Base-by-base conservation (phyloP, 2,888 invertebrate species). In the Caenorhabditis drosophilae region DNA sequence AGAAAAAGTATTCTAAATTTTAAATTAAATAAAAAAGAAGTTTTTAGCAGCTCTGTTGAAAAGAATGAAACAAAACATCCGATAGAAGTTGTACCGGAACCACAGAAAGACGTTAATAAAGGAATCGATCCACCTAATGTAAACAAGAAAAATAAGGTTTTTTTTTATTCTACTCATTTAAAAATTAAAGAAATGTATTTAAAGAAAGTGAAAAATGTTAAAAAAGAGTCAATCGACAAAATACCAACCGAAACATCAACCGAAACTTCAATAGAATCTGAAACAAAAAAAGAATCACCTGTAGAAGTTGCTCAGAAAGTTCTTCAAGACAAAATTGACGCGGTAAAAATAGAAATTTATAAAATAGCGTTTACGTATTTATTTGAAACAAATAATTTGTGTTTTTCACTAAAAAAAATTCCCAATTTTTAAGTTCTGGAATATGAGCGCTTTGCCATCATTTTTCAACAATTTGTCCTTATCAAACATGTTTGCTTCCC, bases 401-500 rank as follows among this genome's bases (percentile, higher is more conserved):
- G n/a, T n/a, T n/a, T n/a, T n/a, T n/a, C n/a, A n/a, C n/a, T n/a
- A n/a, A n/a, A n/a, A n/a, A n/a, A 3, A 22, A 40, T 6, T 6
- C 6, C 6, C 20, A 20, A 3, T 6, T 20, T 53, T 62, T n/a
- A 26, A 62, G 62, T 27, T 64, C 7, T 58, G 54, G 64, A 51
- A 49, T 22, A 64, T 64, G 58, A 54, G 58, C 2, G 47, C 58
- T 7, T 35, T 64, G 23, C 26, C 64, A n/a, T 56, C 66, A n/a
- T 44, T 56, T 44, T 52, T 60, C 23, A 56, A 59, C 0, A 50
- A 47, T 2, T 55, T 60, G 22, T 60, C 60, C 6, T 20, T 67
- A 1, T 56, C 55, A 4, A 25, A 27, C n/a, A 48, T 66, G 40
- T 56, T 66, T 23, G 59, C 59, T 22, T 50, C 47, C 26, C 46